A percentile compares a stretch with the other conserved stretches of the same genome.
These are phyloP conservation scores for Bubalus kerabau DNA, from an alignment of 2,113 vertebrate genomes.

Conservation along the genomic window DNA sequence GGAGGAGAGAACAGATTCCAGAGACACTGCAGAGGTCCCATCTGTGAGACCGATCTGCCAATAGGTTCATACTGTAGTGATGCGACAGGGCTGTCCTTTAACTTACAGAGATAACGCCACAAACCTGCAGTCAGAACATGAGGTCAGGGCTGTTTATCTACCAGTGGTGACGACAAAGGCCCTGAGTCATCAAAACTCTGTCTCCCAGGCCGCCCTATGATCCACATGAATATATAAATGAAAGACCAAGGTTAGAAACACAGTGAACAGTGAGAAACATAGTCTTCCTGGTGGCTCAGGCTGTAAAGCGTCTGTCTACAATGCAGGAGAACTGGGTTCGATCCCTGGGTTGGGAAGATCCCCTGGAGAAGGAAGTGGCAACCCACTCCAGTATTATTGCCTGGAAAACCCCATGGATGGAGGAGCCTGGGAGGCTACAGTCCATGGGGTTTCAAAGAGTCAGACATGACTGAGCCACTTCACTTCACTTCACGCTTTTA, in stretches of 20 bases:
- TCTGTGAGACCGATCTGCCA: conserved; percentile 36
- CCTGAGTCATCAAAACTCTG: conserved; percentile 9
- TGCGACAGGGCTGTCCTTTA: background rate
- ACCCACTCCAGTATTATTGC: too few relatives aligned
- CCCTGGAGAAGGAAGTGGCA: too few relatives aligned
- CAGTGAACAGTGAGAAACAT: background rate
- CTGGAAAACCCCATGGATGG: too few relatives aligned
- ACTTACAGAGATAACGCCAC: background rate
- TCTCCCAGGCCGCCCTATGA: background rate
- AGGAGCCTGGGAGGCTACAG: too few relatives aligned
- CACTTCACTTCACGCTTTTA: background rate
- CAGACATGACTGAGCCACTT: too few relatives aligned
- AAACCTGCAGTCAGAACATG: background rate
- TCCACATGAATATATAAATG: background rate
- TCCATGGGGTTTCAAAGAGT: too few relatives aligned
- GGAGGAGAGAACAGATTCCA: background rate
- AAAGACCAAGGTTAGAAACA: background rate
- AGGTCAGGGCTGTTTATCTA: conserved; percentile 16
- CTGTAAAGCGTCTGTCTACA: too few relatives aligned
- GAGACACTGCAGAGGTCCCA: background rate
- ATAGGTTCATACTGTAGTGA: conserved; percentile 2
- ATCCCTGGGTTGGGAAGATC: too few relatives aligned
- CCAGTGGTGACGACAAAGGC: background rate
- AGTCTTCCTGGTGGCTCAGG: background rate
- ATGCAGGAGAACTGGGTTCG: too few relatives aligned